Conservation (phyloP, 2,113 vertebrate genomes). For the Erythrolamprus reginae region DNA sequence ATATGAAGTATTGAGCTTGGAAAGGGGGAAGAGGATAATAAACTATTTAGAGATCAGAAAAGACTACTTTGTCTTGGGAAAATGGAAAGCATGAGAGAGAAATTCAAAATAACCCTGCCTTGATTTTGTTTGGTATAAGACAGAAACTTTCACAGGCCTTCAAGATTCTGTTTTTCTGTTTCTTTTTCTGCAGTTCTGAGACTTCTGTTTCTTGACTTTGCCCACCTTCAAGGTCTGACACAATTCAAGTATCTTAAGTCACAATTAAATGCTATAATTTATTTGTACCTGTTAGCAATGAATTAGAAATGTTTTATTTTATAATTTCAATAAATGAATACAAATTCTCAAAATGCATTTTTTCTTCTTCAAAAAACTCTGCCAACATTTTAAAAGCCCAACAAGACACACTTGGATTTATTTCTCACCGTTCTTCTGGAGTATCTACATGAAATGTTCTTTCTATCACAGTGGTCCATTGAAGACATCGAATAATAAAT, state of each 20-base stretch:
- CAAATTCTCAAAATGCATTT: constrained; percentile 4
- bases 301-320: constrained; percentile 39
- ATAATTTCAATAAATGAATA: constrained; percentile 32
- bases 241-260: constrained; percentile 14
- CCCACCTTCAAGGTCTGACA: not conserved
- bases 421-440: constrained; percentile 87
- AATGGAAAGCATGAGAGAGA: not conserved
- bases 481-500: constrained; percentile 97
- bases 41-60: not conserved
- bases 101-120: not conserved
- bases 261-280: not conserved
- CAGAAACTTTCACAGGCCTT: not conserved
- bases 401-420: constrained; percentile 8
- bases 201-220: not conserved
- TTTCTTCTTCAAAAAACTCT: not conserved
- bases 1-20: not conserved
- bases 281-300: not conserved
- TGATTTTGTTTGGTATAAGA: not conserved
- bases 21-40: not conserved
- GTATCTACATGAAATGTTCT: constrained; percentile 95
- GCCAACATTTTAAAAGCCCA: not conserved
- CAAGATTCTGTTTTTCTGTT: not conserved
- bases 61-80: not conserved
- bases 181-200: not conserved
- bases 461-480: constrained; percentile 98